Evolutionary conservation across 2,113 vertebrate genomes (phyloP), one percentile per base, ranked within the genome.

Genomic region (Oreochromis spilurus): DNA sequence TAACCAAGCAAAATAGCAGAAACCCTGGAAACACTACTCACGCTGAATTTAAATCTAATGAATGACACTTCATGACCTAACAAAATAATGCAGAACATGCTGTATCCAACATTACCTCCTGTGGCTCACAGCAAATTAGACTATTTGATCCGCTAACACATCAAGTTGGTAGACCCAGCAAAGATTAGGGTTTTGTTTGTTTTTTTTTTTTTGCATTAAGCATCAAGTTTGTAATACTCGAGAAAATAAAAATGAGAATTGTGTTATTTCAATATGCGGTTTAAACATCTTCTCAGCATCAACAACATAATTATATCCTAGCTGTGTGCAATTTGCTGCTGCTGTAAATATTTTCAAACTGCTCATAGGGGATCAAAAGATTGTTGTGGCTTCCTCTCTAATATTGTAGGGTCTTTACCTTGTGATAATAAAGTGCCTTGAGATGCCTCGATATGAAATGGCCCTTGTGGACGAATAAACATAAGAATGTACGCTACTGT

Each of bases 1-100:
- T 77, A 77, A 77, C 16, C 10, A 77, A n/a, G 45, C 24, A 31
- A 77, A 77, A 77, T 1, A 17, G 72, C 72, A 77, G 72, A 77
- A 77, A 52, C 72, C 45, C 72, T 77, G 72, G 72, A 50, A 50
- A 34, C 45, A 52, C 45, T 52, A 0, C 54, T 58, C 21, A 81
- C 10, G 29, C 48, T 53, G 10, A 53, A 43, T 81, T 81, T 57
- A 43, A 81, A 81, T 45, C 21, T 58, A 6, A 81, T 77, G 72
- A 77, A 77, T 52, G 17, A 52, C 72, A 77, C 45, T 50, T 77
- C 26, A 12, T 34, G 72, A 77, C 72, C 72, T 77, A 52, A 34
- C 72, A 52, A 77, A 77, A 0, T 50, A 77, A 77, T 77, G 26
- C 72, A n/a, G 72, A 77, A 34, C 72, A 52, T 52, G 72, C 4